phyloP scores from a whole-genome alignment of 2,797 vertebrate genomes.

The Ptychadena robeensis region DNA sequence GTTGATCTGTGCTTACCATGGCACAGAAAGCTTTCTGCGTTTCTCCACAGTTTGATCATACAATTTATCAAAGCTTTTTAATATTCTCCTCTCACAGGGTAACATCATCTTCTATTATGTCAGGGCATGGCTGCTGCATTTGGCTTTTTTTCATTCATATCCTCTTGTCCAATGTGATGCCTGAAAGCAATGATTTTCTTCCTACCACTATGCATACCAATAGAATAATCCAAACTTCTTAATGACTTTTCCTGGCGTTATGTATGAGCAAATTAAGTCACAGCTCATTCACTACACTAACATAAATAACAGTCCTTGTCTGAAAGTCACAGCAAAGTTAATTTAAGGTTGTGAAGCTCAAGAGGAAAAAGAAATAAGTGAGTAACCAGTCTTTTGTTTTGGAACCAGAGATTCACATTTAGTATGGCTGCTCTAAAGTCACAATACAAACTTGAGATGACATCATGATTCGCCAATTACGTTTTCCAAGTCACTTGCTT shows the following conservation, averaged over 20 bases:
- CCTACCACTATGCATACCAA: neutral
- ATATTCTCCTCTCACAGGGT: constrained; percentile 16
- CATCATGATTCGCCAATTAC: no score
- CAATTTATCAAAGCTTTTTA: constrained; percentile 33
- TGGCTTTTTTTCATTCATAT: constrained; percentile 23
- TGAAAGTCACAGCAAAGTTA: neutral
- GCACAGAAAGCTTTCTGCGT: constrained; percentile 32
- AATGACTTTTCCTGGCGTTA: neutral
- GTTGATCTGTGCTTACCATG: constrained; percentile 10
- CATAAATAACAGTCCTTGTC: constrained; percentile 2
- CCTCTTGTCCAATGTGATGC: neutral
- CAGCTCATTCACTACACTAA: neutral
- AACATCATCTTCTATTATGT: constrained; percentile 30
- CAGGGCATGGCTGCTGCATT: neutral
- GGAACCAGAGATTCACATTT: neutral
- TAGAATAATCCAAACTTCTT: neutral
- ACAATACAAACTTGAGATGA: no score
- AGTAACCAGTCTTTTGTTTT: neutral
- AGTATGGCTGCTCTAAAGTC: no score
- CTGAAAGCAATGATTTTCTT: neutral
- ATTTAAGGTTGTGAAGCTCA: neutral
- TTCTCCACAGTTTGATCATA: constrained; percentile 2
- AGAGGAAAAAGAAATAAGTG: neutral
- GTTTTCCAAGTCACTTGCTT: no score
- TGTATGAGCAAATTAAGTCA: neutral